Conservation (phyloP, 2,113 vertebrate species). For the Casuarius casuarius region DNA sequence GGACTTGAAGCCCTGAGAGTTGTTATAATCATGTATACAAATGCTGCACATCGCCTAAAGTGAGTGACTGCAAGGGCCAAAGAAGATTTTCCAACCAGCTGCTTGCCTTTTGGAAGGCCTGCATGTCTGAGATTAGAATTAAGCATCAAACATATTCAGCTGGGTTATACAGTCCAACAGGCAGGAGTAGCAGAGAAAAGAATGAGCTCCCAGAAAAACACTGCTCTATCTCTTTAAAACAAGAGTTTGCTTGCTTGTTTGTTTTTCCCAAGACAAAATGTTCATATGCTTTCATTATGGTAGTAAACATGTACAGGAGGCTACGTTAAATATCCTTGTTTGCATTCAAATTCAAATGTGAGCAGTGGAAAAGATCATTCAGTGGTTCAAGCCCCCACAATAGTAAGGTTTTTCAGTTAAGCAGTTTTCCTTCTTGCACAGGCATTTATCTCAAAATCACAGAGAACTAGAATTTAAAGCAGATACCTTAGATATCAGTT, state of each 20-base stretch:
- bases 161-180: neutral
- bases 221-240: neutral
- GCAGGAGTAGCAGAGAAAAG: neutral
- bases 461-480: neutral
- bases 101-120: conserved; percentile 6
- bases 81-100: neutral
- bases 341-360: neutral
- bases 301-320: neutral
- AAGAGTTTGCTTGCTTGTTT: neutral
- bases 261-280: neutral
- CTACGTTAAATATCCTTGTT: neutral
- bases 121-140: neutral
- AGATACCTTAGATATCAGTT: neutral
- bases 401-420: neutral
- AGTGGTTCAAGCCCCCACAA: neutral
- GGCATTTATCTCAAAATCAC: neutral
- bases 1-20: neutral
- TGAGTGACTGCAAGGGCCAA: neutral
- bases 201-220: neutral
- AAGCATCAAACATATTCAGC: neutral
- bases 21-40: neutral
- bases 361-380: neutral
- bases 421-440: neutral
- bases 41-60: neutral
- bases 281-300: neutral